Conservation (phyloP, 1,140 invertebrate species). For the Arion vulgaris region DNA sequence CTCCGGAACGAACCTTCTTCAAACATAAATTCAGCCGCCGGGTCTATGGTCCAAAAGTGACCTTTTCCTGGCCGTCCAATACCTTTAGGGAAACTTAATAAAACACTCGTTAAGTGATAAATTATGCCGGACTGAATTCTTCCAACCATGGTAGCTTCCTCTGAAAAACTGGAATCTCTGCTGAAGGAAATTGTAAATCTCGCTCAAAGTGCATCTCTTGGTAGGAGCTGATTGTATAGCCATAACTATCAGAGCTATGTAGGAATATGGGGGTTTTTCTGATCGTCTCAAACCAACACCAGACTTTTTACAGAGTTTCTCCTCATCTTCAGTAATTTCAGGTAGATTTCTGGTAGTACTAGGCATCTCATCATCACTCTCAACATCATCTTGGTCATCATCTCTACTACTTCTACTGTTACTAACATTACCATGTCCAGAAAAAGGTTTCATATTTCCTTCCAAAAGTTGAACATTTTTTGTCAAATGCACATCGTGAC, state of each 20-base stretch:
- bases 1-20: conserved; percentile 95
- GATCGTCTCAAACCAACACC: conserved; percentile 64
- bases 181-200: conserved; percentile 75
- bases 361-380: conserved; percentile 49
- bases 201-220: conserved; percentile 73
- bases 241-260: conserved; percentile 98
- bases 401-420: background rate
- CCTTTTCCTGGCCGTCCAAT: conserved; percentile 93
- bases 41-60: conserved; percentile 98
- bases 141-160: conserved; percentile 97
- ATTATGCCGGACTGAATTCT: conserved; percentile 98
- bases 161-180: conserved; percentile 86
- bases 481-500: conserved; percentile 25
- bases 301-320: conserved; percentile 54
- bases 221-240: conserved; percentile 85
- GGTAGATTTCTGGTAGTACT: conserved; percentile 42
- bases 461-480: background rate
- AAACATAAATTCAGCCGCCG: conserved; percentile 95
- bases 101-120: conserved; percentile 97
- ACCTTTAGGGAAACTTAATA: conserved; percentile 76
- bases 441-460: background rate
- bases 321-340: conserved; percentile 26
- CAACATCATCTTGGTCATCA: conserved; percentile 21
- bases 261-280: conserved; percentile 96
- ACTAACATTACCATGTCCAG: background rate